A percentile compares a stretch with the other conserved stretches of the same genome.
Conservation (phyloP, 2,888 invertebrate species). For the Gymnoscelis rufifasciata region DNA sequence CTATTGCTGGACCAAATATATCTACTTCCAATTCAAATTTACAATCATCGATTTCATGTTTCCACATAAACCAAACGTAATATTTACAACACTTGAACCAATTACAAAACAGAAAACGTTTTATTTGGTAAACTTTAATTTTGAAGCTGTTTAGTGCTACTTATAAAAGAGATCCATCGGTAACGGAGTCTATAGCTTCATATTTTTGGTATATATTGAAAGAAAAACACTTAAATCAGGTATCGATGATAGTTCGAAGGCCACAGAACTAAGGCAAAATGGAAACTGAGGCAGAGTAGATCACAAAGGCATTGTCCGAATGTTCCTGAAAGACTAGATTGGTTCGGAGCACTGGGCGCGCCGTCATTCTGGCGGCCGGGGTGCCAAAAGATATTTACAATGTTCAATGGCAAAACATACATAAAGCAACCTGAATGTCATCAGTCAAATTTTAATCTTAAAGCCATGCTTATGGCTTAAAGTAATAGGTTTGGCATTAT, state of each 20-base stretch:
- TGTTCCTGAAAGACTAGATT: constrained; percentile 65
- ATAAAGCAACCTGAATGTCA: constrained; percentile 54
- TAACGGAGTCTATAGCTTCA: constrained; percentile 74
- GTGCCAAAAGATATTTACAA: constrained; percentile 63
- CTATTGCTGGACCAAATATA: constrained; percentile 61
- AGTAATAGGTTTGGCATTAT: constrained; percentile 64
- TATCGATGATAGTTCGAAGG: constrained; percentile 55
- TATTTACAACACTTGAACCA: constrained; percentile 68
- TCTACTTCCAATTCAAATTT: constrained; percentile 43
- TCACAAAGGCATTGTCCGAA: constrained; percentile 35
- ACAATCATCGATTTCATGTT: constrained; percentile 45
- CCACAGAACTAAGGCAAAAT: constrained; percentile 20
- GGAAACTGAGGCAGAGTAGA: constrained; percentile 20
- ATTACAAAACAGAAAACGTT: constrained; percentile 58
- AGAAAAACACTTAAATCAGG: constrained; percentile 64
- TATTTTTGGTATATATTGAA: constrained; percentile 77
- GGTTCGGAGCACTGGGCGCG: constrained; percentile 47
- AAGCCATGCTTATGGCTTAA: constrained; percentile 63
- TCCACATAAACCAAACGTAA: constrained; percentile 49
- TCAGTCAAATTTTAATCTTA: constrained; percentile 56
- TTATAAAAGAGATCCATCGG: constrained; percentile 74
- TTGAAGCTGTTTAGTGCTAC: constrained; percentile 35
- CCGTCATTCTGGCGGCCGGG: constrained; percentile 18
- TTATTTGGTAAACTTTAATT: constrained; percentile 62
- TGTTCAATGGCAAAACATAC: constrained; percentile 54